These are phyloP conservation scores for Polypedilum vanderplanki DNA, from an alignment of 1,140 invertebrate genomes.

Conservation along the genomic window DNA sequence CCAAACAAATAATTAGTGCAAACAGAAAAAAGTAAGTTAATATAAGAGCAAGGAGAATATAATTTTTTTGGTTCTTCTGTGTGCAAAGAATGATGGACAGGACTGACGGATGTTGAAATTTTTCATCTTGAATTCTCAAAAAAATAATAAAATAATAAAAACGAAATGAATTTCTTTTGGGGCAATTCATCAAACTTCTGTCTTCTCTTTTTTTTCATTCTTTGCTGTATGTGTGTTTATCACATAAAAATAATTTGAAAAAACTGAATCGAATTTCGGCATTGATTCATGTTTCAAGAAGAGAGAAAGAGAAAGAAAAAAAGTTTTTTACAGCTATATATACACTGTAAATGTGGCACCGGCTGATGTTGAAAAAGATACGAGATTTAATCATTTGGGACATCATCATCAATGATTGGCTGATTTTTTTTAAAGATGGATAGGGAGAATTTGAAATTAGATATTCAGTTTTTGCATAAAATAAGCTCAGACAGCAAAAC, in stretches of 20 bases:
- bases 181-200: constrained; percentile 19
- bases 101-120: constrained; percentile 13
- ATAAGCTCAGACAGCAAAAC: neutral
- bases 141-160: neutral
- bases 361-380: neutral
- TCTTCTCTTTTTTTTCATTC: neutral
- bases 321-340: neutral
- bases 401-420: constrained; percentile 3
- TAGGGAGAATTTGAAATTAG: constrained; percentile 3
- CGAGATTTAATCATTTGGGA: constrained; percentile 10
- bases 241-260: neutral
- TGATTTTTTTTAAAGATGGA: neutral
- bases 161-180: neutral
- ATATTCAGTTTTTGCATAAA: neutral
- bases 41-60: neutral
- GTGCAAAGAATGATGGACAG: neutral
- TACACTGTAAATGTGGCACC: neutral
- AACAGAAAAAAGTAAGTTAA: neutral
- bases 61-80: neutral
- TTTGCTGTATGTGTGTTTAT: neutral
- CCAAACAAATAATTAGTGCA: constrained; percentile 22
- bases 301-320: too few species aligned
- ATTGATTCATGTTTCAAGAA: constrained; percentile 9
- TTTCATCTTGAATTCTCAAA: neutral
- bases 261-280: neutral